These are phyloP conservation scores for Theonella swinhoei DNA, from an alignment of 37 sponge, comb jelly and placozoan genomes.

Conservation along the genomic window DNA sequence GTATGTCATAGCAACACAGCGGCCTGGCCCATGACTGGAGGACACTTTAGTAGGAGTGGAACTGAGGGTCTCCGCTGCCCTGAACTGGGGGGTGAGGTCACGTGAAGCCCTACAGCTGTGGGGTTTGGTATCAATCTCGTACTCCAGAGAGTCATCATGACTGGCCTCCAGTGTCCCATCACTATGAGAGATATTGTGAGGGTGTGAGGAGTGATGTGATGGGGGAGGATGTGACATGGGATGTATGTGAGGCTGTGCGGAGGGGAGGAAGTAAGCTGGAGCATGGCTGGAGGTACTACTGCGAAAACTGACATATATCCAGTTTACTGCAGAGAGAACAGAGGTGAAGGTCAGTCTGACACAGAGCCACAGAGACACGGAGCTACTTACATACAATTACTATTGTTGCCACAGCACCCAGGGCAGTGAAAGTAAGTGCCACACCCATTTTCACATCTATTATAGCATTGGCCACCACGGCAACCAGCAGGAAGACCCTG, in stretches of 20 bases:
- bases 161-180: neutral
- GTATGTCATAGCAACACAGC: constrained; percentile 11
- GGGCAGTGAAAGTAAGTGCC: constrained; percentile 16
- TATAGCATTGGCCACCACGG: constrained; percentile 37
- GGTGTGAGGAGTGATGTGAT: neutral
- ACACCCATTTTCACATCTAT: constrained; percentile 11
- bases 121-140: neutral
- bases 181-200: neutral
- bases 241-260: neutral
- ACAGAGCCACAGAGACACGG: neutral
- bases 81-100: neutral
- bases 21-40: neutral
- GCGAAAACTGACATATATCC: neutral
- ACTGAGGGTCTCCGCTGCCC: constrained; percentile 1
- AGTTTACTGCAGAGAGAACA: neutral
- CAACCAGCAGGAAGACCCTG: constrained; percentile 32
- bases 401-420: constrained; percentile 11
- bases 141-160: neutral
- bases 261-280: neutral
- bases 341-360: neutral
- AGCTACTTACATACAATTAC: constrained; percentile 19
- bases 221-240: neutral
- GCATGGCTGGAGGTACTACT: neutral
- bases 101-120: neutral
- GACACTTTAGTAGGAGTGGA: constrained; percentile 2